phyloP scores from a whole-genome alignment of 2,113 vertebrate species.

The Cavia porcellus region DNA sequence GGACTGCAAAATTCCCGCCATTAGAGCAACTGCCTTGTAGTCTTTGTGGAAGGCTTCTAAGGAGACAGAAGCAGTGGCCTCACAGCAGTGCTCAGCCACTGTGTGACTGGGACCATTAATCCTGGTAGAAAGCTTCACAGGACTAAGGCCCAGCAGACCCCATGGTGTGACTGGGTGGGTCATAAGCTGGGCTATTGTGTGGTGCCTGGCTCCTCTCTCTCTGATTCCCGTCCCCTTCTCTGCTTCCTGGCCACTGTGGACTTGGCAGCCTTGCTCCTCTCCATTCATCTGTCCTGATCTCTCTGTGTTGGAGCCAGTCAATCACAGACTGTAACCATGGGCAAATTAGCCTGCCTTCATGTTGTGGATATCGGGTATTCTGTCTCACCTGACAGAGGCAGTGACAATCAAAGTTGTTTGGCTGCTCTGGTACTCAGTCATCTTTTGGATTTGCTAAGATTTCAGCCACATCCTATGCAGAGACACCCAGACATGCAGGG shows the following conservation, averaged over 20 bases:
- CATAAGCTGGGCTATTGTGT: neutral
- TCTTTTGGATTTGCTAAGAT: neutral
- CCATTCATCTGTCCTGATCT: neutral
- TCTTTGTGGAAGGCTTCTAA: neutral
- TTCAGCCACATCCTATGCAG: neutral
- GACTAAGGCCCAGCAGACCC: neutral
- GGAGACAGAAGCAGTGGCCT: neutral
- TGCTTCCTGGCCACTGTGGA: neutral
- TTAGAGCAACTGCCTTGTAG: neutral
- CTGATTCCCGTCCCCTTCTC: neutral
- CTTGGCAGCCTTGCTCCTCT: neutral
- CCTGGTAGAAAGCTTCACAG: too few species aligned
- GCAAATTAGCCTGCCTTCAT: neutral
- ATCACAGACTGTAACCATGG: neutral
- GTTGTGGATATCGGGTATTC: neutral
- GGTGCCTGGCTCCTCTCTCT: neutral
- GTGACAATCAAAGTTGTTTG: fast-evolving
- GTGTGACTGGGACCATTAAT: neutral
- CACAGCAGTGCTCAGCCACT: neutral
- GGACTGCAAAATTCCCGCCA: neutral
- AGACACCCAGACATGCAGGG: neutral
- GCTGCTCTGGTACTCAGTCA: neutral
- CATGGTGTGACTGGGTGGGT: neutral
- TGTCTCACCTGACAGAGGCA: neutral
- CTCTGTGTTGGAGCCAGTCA: neutral